Percentiles rank a stretch among this genome's conserved stretches.
Evolutionary conservation across 2,888 invertebrate species (phyloP).

Genomic region (Spisula subtruncata): DNA sequence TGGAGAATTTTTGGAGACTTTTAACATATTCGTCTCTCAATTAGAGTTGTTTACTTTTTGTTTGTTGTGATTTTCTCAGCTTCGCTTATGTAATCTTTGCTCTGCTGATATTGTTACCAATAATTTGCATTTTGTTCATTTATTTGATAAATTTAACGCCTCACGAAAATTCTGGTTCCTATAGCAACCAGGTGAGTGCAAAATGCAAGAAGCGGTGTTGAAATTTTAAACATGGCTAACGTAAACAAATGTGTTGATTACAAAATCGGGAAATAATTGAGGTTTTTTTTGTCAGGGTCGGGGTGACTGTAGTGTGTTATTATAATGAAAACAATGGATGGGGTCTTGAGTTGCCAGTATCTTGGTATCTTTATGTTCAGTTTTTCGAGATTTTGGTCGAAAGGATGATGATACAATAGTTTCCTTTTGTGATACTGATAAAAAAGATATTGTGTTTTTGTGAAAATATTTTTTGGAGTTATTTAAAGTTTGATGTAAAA

Average conservation of each 20-base stretch:
- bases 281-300: constrained; percentile 20
- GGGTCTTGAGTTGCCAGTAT: neutral
- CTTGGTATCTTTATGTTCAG: neutral
- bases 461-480: neutral
- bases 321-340: neutral
- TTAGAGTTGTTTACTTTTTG: neutral
- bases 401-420: neutral
- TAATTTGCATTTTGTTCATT: neutral
- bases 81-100: neutral
- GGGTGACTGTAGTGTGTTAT: neutral
- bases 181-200: constrained; percentile 39
- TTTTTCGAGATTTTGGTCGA: neutral
- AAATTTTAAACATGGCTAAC: constrained; percentile 48
- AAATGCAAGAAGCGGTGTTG: constrained; percentile 28
- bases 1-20: neutral
- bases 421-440: constrained; percentile 4
- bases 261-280: constrained; percentile 32
- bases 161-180: neutral
- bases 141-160: neutral
- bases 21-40: neutral
- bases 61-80: neutral
- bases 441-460: constrained; percentile 16
- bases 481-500: constrained; percentile 12
- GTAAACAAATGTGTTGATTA: constrained; percentile 33
- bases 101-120: neutral